These are phyloP conservation scores for Rutilus rutilus DNA, from an alignment of 2,113 vertebrate genomes.

Conservation along the genomic window DNA sequence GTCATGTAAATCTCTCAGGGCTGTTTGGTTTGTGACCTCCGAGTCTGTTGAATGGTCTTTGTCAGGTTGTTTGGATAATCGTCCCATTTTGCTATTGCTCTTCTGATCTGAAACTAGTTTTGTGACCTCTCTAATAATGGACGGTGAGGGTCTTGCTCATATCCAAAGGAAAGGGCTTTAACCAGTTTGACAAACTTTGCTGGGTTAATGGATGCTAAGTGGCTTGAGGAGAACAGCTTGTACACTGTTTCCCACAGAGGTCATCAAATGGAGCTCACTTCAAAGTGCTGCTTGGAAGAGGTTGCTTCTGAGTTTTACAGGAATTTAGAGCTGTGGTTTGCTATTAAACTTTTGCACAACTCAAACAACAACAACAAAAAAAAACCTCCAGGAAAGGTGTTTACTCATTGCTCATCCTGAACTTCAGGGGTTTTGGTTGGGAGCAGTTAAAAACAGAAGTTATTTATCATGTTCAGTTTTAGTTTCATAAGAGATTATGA, in stretches of 20 bases:
- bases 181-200: constrained; percentile 31
- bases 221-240: constrained; percentile 12
- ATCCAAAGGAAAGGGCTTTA: background rate
- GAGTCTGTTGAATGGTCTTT: constrained; percentile 7
- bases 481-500: background rate
- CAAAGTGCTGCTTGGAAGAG: constrained; percentile 31
- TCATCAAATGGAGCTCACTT: constrained; percentile 29
- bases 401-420: background rate
- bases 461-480: background rate
- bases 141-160: background rate
- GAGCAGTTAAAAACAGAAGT: background rate
- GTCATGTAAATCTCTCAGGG: background rate
- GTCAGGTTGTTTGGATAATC: constrained; percentile 17
- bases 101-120: background rate
- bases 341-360: constrained; percentile 10
- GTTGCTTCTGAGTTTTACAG: background rate
- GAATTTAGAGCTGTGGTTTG: constrained; percentile 14
- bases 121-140: background rate
- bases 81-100: background rate
- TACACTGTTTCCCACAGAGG: background rate
- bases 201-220: constrained; percentile 28
- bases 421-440: background rate
- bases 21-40: constrained; percentile 29
- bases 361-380: too few relatives aligned
- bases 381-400: background rate